Conservation (phyloP, 2,888 invertebrate species). For the Caenorhabditis sp. region DNA sequence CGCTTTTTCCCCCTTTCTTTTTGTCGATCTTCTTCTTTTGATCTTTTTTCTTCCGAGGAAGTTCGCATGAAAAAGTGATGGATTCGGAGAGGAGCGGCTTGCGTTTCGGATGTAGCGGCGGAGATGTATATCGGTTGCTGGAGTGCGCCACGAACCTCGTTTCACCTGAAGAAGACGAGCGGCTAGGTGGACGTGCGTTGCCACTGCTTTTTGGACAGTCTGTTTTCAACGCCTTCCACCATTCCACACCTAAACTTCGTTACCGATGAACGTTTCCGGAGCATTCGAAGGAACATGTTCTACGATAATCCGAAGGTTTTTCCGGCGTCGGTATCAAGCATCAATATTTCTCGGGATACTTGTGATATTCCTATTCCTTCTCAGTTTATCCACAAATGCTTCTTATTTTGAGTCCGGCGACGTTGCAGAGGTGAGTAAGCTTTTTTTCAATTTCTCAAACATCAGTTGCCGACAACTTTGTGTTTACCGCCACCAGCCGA, state of each 20-base stretch:
- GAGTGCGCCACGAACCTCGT: too few species aligned
- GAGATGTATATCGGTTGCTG: too few species aligned
- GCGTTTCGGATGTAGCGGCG: too few species aligned
- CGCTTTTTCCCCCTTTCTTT: too few species aligned
- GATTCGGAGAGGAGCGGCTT: too few species aligned
- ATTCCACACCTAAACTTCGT: too few species aligned
- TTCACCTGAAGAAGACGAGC: too few species aligned
- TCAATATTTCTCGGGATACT: slow-evolving; percentile 11
- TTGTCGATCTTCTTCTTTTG: not conserved
- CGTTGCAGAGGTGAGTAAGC: not conserved
- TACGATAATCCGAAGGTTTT: not conserved
- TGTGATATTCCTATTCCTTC: slow-evolving; percentile 15
- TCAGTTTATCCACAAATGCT: slow-evolving; percentile 11
- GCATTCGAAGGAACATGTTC: not conserved
- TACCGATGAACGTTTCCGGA: too few species aligned
- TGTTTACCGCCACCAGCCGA: not conserved
- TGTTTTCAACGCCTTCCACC: not conserved
- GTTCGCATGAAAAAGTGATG: slow-evolving; percentile 16
- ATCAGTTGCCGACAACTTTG: not conserved
- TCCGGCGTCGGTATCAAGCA: slow-evolving; percentile 26
- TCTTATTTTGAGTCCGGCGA: not conserved
- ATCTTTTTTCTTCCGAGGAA: slow-evolving; percentile 9
- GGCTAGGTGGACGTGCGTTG: not conserved
- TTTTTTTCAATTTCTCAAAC: not conserved
- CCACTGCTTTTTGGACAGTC: too few species aligned